Base-by-base conservation (phyloP, 2,888 invertebrate genomes). In the Pyrrhia umbra region DNA sequence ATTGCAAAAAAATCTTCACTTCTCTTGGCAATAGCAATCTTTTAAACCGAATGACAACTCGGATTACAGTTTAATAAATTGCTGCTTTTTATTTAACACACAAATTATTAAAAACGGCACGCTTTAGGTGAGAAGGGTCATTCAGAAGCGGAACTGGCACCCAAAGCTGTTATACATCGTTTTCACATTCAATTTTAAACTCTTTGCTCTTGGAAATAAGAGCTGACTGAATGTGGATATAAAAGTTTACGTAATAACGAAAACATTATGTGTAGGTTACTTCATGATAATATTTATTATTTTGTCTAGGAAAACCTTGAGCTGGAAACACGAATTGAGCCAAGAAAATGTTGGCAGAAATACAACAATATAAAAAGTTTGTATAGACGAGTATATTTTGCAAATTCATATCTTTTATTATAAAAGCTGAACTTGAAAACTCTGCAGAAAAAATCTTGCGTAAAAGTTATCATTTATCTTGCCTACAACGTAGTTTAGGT, bases 41-140 rank as follows among this genome's bases (percentile, higher is more conserved):
- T 78, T 82, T 74, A 69, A 67, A 76, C 56, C 55, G 49, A 57
- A 77, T 52, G 75, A 81, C 82, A 83, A 75, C 79, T 82, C 70
- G 51, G 64, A 66, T 80, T 79, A 74, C 80, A 64, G 69, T 75
- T 75, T 75, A 77, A 81, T 80, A 82, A 84, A 82, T 80, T 74
- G 70, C 80, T 70, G 64, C 63, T 73, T 80, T 80, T 80, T 82
- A 78, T 81, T 80, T 71, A 73, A 69, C 75, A 55, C 63, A 62
- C 68, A 77, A 79, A 78, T 82, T 81, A 79, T 77, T 69, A 83
- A 77, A 78, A 82, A 81, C 71, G 72, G 47, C 66, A 78, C 72
- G 69, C 66, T 80, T 75, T 72, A 80, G 77, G 74, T 79, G 79
- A 79, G 69, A 81, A 80, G 77, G 76, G 77, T 79, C 78, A 76